Percentiles rank a stretch among this genome's conserved stretches.
Conservation (phyloP, 2,113 vertebrate species). For the Columba janthina region DNA sequence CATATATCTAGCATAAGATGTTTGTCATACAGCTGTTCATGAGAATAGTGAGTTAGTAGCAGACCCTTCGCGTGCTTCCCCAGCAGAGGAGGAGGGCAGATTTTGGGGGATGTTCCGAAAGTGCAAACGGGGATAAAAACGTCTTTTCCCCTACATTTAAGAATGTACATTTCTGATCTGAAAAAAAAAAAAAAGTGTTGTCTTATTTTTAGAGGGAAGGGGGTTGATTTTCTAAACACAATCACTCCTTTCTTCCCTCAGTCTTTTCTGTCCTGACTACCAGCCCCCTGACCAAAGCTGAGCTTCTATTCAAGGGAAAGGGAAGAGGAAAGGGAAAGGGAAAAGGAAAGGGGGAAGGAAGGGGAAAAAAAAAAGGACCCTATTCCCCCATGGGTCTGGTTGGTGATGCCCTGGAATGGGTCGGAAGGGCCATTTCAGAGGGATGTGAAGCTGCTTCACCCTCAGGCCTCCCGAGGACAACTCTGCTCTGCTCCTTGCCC, state of each 20-base stretch:
- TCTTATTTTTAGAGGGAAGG: background rate
- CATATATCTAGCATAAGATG: no score
- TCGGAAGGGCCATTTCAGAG: background rate
- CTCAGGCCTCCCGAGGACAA: background rate
- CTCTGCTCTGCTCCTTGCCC: background rate
- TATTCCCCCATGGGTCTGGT: fast-evolving
- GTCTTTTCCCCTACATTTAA: background rate
- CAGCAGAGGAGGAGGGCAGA: background rate
- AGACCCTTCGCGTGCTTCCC: background rate
- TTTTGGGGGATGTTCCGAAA: background rate
- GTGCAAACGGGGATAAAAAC: background rate
- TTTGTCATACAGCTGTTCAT: background rate
- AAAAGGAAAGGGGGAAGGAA: no score
- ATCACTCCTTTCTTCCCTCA: background rate
- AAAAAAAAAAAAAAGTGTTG: background rate
- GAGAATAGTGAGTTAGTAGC: background rate
- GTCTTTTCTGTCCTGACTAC: background rate
- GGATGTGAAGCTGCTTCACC: background rate
- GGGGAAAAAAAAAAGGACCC: background rate
- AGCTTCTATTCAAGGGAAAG: background rate
- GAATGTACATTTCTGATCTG: background rate
- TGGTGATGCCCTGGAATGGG: background rate
- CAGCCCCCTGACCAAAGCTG: background rate
- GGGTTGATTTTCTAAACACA: background rate
- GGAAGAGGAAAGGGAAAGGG: background rate